Conservation (phyloP, 2,797 vertebrate genomes). For the Garrulus glandarius region DNA sequence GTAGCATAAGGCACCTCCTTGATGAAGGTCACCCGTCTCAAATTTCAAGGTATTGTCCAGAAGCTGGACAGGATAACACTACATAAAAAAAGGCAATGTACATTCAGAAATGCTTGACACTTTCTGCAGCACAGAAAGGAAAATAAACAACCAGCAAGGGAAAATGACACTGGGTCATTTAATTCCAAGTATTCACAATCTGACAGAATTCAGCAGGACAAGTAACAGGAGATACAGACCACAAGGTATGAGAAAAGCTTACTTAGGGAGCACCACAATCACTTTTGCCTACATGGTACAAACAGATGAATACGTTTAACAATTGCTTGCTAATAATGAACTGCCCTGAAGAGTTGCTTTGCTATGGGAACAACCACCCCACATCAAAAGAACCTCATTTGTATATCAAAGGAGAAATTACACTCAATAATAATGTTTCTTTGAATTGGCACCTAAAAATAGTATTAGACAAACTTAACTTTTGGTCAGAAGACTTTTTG, state of each 20-base stretch:
- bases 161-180: background rate
- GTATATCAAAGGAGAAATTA: constrained; percentile 52
- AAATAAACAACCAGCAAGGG: background rate
- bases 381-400: constrained; percentile 51
- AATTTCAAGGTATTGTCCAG: background rate
- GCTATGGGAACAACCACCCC: background rate
- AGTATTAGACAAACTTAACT: background rate
- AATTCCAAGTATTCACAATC: background rate
- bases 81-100: background rate
- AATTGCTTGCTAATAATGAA: constrained; percentile 39
- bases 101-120: background rate
- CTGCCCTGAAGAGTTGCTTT: background rate
- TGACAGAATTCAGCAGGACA: background rate
- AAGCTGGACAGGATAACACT: background rate
- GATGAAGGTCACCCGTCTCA: background rate
- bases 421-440: background rate
- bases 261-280: background rate
- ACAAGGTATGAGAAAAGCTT: background rate
- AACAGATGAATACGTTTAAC: background rate
- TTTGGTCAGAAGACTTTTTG: constrained; percentile 22
- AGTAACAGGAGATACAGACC: background rate
- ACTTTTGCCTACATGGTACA: background rate
- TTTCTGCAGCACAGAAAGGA: background rate
- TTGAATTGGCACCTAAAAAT: constrained; percentile 33
- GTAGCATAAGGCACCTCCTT: background rate